Conservation (phyloP, 2,888 invertebrate genomes). For the Eupithecia inturbata region DNA sequence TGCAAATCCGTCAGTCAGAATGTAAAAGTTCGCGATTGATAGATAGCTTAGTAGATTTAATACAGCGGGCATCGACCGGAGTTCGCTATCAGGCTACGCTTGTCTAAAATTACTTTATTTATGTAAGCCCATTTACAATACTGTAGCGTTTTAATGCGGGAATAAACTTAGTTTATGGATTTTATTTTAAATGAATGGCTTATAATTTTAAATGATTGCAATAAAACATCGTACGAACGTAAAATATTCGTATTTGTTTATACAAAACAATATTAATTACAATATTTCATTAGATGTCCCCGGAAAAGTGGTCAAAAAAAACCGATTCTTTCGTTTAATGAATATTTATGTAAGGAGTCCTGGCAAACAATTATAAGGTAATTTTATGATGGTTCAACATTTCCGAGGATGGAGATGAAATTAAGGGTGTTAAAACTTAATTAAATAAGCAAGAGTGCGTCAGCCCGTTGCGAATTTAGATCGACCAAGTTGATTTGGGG, state of each 20-base stretch:
- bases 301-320: slow-evolving; percentile 27
- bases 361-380: slow-evolving; percentile 36
- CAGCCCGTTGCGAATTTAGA: slow-evolving; percentile 6
- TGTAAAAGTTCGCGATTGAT: slow-evolving; percentile 29
- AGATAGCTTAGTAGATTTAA: slow-evolving; percentile 37
- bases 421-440: slow-evolving; percentile 30
- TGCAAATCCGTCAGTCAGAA: slow-evolving; percentile 43
- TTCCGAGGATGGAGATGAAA: slow-evolving; percentile 30
- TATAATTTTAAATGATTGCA: neutral
- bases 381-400: slow-evolving; percentile 39
- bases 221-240: neutral
- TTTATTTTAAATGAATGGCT: slow-evolving; percentile 17
- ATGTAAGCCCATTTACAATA: slow-evolving; percentile 40
- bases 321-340: slow-evolving; percentile 39
- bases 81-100: slow-evolving; percentile 31
- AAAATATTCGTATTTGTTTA: slow-evolving; percentile 17
- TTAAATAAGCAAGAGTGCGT: slow-evolving; percentile 24
- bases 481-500: slow-evolving; percentile 14
- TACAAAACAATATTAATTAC: slow-evolving; percentile 12
- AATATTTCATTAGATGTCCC: slow-evolving; percentile 25
- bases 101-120: slow-evolving; percentile 43
- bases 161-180: slow-evolving; percentile 35
- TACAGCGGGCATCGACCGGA: slow-evolving; percentile 40
- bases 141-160: slow-evolving; percentile 38
- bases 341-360: slow-evolving; percentile 45